Base-by-base conservation (phyloP, 2,888 invertebrate species). In the Polymixis lichenea region DNA sequence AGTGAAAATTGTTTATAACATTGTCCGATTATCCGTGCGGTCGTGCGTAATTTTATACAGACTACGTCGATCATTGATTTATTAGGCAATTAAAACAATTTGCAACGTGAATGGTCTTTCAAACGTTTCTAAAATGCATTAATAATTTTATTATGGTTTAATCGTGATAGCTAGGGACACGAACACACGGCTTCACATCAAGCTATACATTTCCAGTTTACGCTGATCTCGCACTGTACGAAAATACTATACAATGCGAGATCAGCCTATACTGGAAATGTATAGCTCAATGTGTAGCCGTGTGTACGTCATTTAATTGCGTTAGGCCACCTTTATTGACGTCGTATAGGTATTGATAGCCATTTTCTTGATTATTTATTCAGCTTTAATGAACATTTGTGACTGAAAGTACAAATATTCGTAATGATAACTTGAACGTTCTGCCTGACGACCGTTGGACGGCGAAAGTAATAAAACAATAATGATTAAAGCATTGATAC, bases 41-140 rank as follows among this genome's bases (percentile, higher is more conserved):
- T 67, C 74, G n/a, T 70, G 65, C 72, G 46, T 58, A 46, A 22
- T 61, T 67, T 55, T 65, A 75, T 46, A 65, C 32, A 25, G 22
- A 75, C 19, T 60, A 64, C 46, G 38, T 60, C 56, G n/a, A 75
- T 65, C 19, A 70, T 75, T 53, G 51, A 75, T 78, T 77, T 79
- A 65, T 65, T 69, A n/a, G 13, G 61, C n/a, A 77, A 74, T 77
- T 82, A 85, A 82, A 70, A 60, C 38, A 64, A 77, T 82, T 85
- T 28, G 32, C 25, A 62, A 61, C 13, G 60, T 55, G 65, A 82
- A 64, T 70, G 15, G n/a, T 32, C 9, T 32, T 69, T 51, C 22
- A 43, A 62, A 66, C 9, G 32, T 49, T 51, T 67, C 25, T 56
- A 53, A 70, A 51, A 65, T 76, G 70, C 53, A 65, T 58, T 53